These are phyloP conservation scores for Pantherophis guttatus DNA, from an alignment of 2,113 vertebrate genomes.

Conservation along the genomic window DNA sequence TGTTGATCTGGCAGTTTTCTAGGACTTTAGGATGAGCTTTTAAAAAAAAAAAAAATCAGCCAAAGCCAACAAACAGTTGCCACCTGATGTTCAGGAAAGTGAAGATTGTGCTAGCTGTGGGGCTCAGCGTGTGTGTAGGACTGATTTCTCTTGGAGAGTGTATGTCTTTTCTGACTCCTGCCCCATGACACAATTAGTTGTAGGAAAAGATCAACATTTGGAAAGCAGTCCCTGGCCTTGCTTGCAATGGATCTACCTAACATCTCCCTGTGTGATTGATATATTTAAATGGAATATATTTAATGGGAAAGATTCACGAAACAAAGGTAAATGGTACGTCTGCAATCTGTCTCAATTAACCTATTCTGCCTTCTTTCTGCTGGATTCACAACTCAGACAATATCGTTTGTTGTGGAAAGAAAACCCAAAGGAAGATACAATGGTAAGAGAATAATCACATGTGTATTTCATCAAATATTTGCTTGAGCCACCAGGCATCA, in stretches of 20 bases:
- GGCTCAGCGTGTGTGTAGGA: background rate
- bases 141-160: background rate
- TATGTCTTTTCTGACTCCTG: background rate
- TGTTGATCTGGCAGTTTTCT: background rate
- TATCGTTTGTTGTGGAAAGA: background rate
- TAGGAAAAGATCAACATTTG: background rate
- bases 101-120: background rate
- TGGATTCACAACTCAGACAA: background rate
- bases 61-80: background rate
- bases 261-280: background rate
- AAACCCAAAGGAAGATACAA: background rate
- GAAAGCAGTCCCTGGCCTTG: background rate
- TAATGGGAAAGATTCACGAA: background rate
- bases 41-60: background rate
- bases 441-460: background rate
- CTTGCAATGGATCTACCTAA: background rate
- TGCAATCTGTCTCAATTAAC: background rate
- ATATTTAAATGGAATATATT: background rate
- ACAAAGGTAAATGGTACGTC: background rate
- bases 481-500: background rate
- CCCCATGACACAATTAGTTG: background rate
- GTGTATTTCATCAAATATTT: background rate
- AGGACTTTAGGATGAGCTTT: background rate
- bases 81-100: background rate
- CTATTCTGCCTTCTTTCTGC: background rate